Conservation (phyloP, 1,140 invertebrate genomes). For the Neomicropteryx cornuta region DNA sequence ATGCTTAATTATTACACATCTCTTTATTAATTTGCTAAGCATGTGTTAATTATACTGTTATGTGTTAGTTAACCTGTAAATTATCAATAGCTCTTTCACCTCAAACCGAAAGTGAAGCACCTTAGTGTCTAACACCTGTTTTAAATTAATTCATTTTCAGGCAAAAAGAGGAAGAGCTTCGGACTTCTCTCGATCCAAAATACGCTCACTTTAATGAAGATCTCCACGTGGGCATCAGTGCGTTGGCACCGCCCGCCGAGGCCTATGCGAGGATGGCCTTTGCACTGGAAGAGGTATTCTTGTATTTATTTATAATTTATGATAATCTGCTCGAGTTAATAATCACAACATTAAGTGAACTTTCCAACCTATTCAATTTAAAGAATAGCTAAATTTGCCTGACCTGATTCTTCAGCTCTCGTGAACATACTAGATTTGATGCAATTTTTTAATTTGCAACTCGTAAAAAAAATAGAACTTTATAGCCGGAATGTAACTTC, state of each 20-base stretch:
- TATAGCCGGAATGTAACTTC: no score
- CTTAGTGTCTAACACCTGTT: not conserved
- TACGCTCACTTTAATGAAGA: slow-evolving; percentile 81
- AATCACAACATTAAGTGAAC: no score
- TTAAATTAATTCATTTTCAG: slow-evolving; percentile 31
- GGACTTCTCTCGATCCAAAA: slow-evolving; percentile 71
- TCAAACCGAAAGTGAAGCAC: not conserved
- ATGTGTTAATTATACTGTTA: not conserved
- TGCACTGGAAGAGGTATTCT: slow-evolving; percentile 60
- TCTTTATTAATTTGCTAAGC: no score
- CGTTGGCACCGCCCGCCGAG: slow-evolving; percentile 72
- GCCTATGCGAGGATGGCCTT: slow-evolving; percentile 75
- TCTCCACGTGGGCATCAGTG: slow-evolving; percentile 79
- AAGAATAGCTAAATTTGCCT: no score
- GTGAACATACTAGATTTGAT: no score
- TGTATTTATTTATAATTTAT: slow-evolving; percentile 39
- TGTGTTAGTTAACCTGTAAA: slow-evolving; percentile 3
- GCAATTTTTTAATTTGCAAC: no score
- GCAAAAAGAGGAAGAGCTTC: slow-evolving; percentile 61
- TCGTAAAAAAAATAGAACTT: no score
- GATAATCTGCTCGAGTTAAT: no score
- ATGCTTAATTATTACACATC: no score
- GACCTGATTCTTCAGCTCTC: no score
- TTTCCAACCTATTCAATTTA: no score
- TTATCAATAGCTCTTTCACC: not conserved